A percentile compares a stretch with the other conserved stretches of the same genome.
Evolutionary conservation across 2,888 invertebrate species (phyloP).

Genomic region (Latrodectus elegans): DNA sequence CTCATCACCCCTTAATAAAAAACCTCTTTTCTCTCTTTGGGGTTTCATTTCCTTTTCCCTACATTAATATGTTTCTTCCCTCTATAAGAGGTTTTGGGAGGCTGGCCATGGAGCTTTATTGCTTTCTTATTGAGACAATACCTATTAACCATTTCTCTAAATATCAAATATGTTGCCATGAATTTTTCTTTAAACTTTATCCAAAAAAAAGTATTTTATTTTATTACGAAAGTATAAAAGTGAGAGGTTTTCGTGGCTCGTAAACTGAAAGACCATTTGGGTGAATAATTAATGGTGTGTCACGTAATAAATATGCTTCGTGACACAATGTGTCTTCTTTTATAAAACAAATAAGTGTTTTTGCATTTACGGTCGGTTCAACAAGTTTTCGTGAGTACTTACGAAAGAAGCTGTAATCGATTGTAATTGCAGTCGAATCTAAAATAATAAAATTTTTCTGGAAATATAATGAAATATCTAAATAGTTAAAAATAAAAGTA

Average conservation of each 20-base stretch:
- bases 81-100: slow-evolving; percentile 11
- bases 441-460: too few species aligned
- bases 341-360: too few species aligned
- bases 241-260: background rate
- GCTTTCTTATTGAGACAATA: slow-evolving; percentile 51
- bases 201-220: background rate
- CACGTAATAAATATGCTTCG: background rate
- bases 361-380: too few species aligned
- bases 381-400: too few species aligned
- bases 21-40: slow-evolving; percentile 38
- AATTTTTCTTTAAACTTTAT: background rate
- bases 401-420: too few species aligned
- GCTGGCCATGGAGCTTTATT: slow-evolving; percentile 16
- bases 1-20: slow-evolving; percentile 54
- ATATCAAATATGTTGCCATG: slow-evolving; percentile 2
- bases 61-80: slow-evolving; percentile 6
- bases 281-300: background rate
- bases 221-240: background rate
- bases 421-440: too few species aligned
- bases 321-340: background rate
- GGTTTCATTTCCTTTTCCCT: slow-evolving; percentile 46
- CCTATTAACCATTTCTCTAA: slow-evolving; percentile 20
- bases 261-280: background rate
- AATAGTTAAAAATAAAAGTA: too few species aligned
- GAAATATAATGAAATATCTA: too few species aligned